phyloP scores from a whole-genome alignment of 2,888 invertebrate species.

The Dione juno region DNA sequence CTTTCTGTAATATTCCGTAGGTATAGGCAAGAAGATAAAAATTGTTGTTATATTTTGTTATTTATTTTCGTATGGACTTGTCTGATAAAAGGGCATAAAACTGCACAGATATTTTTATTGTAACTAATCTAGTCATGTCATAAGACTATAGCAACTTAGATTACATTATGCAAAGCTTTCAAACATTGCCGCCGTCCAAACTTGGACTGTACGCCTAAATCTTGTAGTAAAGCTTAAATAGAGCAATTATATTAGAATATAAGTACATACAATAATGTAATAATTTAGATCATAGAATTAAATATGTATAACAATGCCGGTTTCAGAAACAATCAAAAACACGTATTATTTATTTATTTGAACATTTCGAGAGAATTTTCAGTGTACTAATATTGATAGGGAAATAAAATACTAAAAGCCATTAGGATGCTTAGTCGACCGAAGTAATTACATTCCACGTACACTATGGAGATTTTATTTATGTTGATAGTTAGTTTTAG shows the following conservation, averaged over 20 bases:
- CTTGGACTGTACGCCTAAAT: constrained; percentile 43
- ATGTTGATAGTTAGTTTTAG: background rate
- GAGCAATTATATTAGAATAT: constrained; percentile 7
- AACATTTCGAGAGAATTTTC: background rate
- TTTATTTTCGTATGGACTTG: constrained; percentile 43
- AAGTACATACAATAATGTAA: background rate
- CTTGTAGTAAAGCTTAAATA: constrained; percentile 35
- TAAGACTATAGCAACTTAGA: constrained; percentile 39
- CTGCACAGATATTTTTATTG: background rate
- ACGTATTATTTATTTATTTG: background rate
- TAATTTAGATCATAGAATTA: constrained; percentile 8
- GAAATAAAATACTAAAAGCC: background rate
- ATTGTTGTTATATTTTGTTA: constrained; percentile 56
- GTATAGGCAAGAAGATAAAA: constrained; percentile 60
- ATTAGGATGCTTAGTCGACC: constrained; percentile 5
- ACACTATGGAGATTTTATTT: background rate
- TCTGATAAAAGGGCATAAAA: constrained; percentile 39
- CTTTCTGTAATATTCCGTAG: constrained; percentile 77
- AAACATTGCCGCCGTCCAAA: constrained; percentile 64
- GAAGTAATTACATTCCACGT: constrained; percentile 32
- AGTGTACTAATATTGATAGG: background rate
- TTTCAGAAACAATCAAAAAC: background rate
- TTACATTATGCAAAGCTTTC: constrained; percentile 56
- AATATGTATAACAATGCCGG: background rate
- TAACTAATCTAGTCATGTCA: constrained; percentile 44